A percentile compares a stretch with the other conserved stretches of the same genome.
phyloP scores from a whole-genome alignment of 2,113 vertebrate genomes.

The Tyto alba region DNA sequence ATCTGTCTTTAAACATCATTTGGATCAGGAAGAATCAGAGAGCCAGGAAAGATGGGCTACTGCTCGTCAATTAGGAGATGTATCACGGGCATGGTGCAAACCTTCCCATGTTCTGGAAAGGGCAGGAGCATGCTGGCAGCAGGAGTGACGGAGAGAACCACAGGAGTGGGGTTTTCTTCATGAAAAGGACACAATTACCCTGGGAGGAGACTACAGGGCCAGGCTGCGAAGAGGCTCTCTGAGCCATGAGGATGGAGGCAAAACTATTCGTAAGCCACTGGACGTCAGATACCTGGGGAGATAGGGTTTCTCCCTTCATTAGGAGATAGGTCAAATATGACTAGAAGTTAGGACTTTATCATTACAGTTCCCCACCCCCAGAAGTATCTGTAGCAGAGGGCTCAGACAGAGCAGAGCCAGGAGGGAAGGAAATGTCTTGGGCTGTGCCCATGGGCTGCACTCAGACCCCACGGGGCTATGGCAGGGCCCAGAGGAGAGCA shows the following conservation, averaged over 20 bases:
- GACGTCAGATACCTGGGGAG: not conserved
- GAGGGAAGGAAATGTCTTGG: conserved; percentile 30
- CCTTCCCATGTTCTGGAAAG: not conserved
- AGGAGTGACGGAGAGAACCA: not conserved
- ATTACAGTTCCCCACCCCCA: not conserved
- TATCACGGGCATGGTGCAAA: not conserved
- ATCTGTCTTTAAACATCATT: not conserved
- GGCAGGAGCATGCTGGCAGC: not conserved
- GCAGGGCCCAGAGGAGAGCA: not conserved
- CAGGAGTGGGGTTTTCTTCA: not conserved
- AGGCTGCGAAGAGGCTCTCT: not conserved
- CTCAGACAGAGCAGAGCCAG: not conserved
- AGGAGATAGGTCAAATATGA: not conserved
- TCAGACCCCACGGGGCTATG: not conserved
- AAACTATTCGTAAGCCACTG: not conserved
- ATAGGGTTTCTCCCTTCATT: not conserved
- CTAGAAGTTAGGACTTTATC: not conserved
- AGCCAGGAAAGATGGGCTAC: not conserved
- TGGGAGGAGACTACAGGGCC: not conserved
- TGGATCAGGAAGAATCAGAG: not conserved
- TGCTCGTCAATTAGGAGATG: not conserved
- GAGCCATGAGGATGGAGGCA: not conserved
- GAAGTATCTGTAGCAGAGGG: not conserved
- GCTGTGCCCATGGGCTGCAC: not conserved
- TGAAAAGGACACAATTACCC: not conserved